These are phyloP conservation scores for Drosophila baimaii DNA, from an alignment of 1,140 invertebrate genomes.

Conservation along the genomic window DNA sequence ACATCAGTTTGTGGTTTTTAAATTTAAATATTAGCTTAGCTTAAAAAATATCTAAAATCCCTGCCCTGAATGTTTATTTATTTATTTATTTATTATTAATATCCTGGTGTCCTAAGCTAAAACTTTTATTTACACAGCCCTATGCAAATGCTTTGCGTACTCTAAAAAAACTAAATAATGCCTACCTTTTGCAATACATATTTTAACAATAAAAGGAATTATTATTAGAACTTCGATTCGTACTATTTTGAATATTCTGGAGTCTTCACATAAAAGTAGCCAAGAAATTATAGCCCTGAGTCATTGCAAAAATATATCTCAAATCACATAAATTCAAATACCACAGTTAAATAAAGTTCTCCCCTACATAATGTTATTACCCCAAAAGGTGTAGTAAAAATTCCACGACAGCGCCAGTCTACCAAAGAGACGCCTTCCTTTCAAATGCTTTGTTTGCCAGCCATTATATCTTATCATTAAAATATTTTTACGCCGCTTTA, in stretches of 20 bases:
- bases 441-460: slow-evolving; percentile 49
- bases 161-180: background rate
- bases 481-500: slow-evolving; percentile 78
- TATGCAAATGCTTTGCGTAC: no score
- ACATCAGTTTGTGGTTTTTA: no score
- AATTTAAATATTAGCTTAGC: no score
- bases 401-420: slow-evolving; percentile 11
- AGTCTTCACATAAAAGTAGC: background rate
- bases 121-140: no score
- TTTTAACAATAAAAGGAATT: background rate
- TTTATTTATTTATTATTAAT: no score
- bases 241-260: no score
- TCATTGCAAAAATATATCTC: background rate
- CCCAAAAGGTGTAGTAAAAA: slow-evolving; percentile 9
- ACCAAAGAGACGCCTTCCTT: background rate
- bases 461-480: slow-evolving; percentile 76
- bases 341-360: background rate
- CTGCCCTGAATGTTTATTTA: no score
- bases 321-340: background rate
- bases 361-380: background rate
- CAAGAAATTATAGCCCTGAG: background rate
- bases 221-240: no score
- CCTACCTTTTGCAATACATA: no score
- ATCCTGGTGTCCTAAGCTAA: no score
- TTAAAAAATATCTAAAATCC: no score